Base-by-base conservation (phyloP, 2,113 vertebrate genomes). In the Ctenomys sociabilis region DNA sequence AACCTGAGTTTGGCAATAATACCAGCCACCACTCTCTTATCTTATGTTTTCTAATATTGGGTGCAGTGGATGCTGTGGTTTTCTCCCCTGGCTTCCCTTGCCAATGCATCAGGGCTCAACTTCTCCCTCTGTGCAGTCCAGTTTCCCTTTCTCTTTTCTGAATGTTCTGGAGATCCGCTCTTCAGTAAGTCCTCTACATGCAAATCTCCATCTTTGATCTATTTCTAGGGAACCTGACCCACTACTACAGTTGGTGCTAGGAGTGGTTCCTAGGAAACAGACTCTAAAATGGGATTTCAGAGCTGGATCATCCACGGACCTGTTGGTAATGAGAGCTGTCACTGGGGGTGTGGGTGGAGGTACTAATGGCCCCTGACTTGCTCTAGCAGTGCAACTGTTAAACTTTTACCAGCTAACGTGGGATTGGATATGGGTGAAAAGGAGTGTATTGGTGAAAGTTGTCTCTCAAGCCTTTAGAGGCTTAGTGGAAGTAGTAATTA, bases 161-260 rank as follows among this genome's bases (percentile, higher is more conserved):
- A 78, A 70, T 70, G 57, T 89, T 84, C 32, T 81, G 4, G 17
- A 73, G 52, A 43, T 91, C 22, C 22, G 35, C 52, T 93, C 37
- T 78, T 40, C 88, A 93, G 28, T 35, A 93, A 93, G 82, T 66
- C 61, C 49, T 72, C 37, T 59, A 52, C 52, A 32, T 37, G 73
- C 52, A 49, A 81, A 68, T 85, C 77, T 94, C 96, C 92, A 73
- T 92, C 85, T 90, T 85, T 70, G 66, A 89, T 92, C 80, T 95
- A 90, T 95, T 97, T 96, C 95, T 73, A 88, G 90, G 92, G 92
- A 96, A 96, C 87, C 88, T 90, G 96, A 97, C 97, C 96, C 89
- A 86, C 88, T 82, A 92, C 86, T 26, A 88, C 59, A 90, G 90
- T 91, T 94, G 90, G 77, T 94, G 78, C 63, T 90, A 30, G 59